These are phyloP conservation scores for Apodemia duryi DNA, from an alignment of 2,888 invertebrate genomes.

Conservation along the genomic window DNA sequence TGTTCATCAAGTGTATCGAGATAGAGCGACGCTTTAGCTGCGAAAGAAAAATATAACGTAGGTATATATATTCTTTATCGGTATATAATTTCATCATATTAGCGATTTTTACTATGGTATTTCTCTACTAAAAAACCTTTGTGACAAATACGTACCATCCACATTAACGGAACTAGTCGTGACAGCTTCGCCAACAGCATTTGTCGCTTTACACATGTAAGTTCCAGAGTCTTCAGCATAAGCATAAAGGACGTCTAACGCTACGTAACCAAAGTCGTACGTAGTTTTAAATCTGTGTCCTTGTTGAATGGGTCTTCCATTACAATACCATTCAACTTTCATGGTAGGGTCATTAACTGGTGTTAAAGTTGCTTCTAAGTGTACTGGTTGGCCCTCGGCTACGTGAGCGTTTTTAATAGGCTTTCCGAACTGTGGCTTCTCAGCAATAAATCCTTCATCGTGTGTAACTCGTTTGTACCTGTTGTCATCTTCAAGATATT, in stretches of 20 bases:
- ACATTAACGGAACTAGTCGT: slow-evolving; percentile 94
- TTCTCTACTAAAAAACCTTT: too few species aligned
- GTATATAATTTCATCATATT: background rate
- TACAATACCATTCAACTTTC: slow-evolving; percentile 98
- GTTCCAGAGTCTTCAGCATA: slow-evolving; percentile 98
- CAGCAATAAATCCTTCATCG: slow-evolving; percentile 87
- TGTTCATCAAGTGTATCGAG: slow-evolving; percentile 95
- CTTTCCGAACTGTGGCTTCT: slow-evolving; percentile 94
- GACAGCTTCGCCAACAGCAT: slow-evolving; percentile 96
- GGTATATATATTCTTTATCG: too few species aligned
- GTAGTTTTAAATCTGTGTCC: slow-evolving; percentile 97
- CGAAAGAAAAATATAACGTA: slow-evolving; percentile 35
- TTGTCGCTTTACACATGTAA: slow-evolving; percentile 97
- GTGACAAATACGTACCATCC: slow-evolving; percentile 80
- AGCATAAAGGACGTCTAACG: slow-evolving; percentile 96
- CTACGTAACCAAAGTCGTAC: slow-evolving; percentile 98
- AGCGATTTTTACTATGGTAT: too few species aligned
- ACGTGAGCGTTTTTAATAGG: slow-evolving; percentile 92
- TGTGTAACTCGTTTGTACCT: slow-evolving; percentile 84
- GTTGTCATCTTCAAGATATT: slow-evolving; percentile 92
- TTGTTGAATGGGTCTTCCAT: slow-evolving; percentile 94
- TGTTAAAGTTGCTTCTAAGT: slow-evolving; percentile 95
- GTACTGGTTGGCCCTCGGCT: slow-evolving; percentile 92
- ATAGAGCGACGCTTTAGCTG: slow-evolving; percentile 90
- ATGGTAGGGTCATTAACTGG: slow-evolving; percentile 99